Base-by-base conservation (phyloP, 2,113 vertebrate species). In the Bos indicus region DNA sequence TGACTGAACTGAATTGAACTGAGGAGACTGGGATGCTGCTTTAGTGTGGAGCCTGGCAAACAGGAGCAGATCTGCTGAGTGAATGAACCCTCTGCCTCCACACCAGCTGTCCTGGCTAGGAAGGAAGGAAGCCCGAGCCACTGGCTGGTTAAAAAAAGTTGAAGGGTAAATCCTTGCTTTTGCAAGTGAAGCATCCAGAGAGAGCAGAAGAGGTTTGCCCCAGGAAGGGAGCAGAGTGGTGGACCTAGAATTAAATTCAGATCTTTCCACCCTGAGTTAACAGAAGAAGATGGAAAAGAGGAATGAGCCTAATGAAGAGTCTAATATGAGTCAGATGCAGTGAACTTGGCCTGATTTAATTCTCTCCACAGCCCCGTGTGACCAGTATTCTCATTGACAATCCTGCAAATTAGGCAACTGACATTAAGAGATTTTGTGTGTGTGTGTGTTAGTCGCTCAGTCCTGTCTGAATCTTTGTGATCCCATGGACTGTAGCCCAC, bases 41-140 rank as follows among this genome's bases (percentile, higher is more conserved):
- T 51, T 8, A 28, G 25, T 2, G 6, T 0, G 0, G n/a, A 30
- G 13, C 78, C 88, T 19, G 51, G 52, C 51, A 33, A n/a, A 36
- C 0, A 2, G 23, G 11, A 21, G 48, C 19, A 2, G 1, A 23
- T 17, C 13, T 36, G 40, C n/a, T 5, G 28, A 60, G 40, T 12
- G n/a, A 9, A 23, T 3, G 8, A 4, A 12, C 21, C 23, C 40
- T 59, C 62, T 36, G 54, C 30, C 56, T 51, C 60, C 40, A 10
- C 7, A 0, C 3, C 33, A 59, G 36, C 52, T 43, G 25, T 36
- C 14, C 11, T 6, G 48, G 60, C n/a, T 87, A 80, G 57, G 40
- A 74, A 0, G 28, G 80, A 86, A 74, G 16, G 91, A 86, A 87
- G 13, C 2, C 8, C 3, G 13, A 13, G 71, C 26, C 7, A 40